Percentiles rank a stretch among this genome's conserved stretches.
phyloP scores from a whole-genome alignment of 1,140 invertebrate genomes.

The Hypsibius dujardini region DNA sequence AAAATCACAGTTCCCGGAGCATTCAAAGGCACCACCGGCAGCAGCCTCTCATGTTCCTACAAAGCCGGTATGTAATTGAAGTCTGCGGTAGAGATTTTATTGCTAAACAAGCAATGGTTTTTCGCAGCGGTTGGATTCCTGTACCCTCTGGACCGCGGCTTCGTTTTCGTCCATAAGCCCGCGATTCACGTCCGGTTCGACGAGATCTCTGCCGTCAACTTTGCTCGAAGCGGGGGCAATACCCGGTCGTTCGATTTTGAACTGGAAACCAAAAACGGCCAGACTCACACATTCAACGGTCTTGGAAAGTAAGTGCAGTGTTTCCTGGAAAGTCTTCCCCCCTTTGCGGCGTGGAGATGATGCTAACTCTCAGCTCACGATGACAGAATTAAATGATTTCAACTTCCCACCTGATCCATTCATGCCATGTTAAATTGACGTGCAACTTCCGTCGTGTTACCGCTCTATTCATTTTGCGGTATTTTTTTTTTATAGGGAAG shows the following conservation, averaged over 20 bases:
- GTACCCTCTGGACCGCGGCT: constrained; percentile 94
- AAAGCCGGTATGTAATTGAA: constrained; percentile 40
- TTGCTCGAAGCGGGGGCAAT: constrained; percentile 82
- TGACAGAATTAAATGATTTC: too few relatives aligned
- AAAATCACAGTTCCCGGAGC: constrained; percentile 84
- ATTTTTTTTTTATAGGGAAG: constrained; percentile 42
- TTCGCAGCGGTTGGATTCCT: constrained; percentile 64
- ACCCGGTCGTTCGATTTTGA: constrained; percentile 94
- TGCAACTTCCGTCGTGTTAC: too few relatives aligned
- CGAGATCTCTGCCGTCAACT: constrained; percentile 85
- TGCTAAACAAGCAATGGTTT: too few relatives aligned
- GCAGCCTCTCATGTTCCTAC: background rate
- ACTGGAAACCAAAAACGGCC: constrained; percentile 74
- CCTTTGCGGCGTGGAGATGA: too few relatives aligned
- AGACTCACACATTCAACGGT: constrained; percentile 81
- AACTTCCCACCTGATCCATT: too few relatives aligned
- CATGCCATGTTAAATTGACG: too few relatives aligned
- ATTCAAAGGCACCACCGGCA: constrained; percentile 43
- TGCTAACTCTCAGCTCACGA: too few relatives aligned
- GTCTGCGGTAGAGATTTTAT: too few relatives aligned
- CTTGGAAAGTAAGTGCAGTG: constrained; percentile 62
- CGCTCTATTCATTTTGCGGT: too few relatives aligned
- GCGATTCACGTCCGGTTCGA: constrained; percentile 94
- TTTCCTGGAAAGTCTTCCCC: constrained; percentile 19
- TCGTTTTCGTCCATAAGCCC: constrained; percentile 97